phyloP scores from a whole-genome alignment of 2,113 vertebrate genomes.

The Amphiprion ocellaris region DNA sequence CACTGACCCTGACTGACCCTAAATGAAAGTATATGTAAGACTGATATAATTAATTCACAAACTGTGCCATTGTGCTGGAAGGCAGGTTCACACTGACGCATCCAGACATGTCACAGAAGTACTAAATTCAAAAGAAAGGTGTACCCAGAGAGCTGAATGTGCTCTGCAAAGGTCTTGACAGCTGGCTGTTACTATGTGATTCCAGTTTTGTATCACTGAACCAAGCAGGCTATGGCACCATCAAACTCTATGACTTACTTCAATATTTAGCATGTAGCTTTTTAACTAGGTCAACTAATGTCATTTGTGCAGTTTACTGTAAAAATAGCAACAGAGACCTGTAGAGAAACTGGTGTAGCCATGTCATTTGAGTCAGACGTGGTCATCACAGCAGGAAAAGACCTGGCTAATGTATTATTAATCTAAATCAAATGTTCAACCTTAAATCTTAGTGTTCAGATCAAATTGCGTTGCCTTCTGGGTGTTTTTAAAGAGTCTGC shows the following conservation, averaged over 20 bases:
- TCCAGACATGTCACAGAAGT: neutral
- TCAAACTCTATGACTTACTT: neutral
- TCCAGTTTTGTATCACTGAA: neutral
- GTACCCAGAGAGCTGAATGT: neutral
- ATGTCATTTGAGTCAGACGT: neutral
- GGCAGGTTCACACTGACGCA: neutral
- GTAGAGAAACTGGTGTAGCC: neutral
- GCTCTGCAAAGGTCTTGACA: neutral
- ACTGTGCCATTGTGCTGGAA: too few species aligned
- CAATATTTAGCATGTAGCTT: neutral
- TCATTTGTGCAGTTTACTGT: neutral
- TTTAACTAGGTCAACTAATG: neutral
- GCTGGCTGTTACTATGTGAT: neutral
- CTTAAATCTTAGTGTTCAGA: neutral
- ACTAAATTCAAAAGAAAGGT: neutral
- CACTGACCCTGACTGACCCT: neutral
- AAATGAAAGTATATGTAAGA: neutral
- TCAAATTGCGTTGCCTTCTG: neutral
- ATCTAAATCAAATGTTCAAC: neutral
- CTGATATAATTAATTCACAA: too few species aligned
- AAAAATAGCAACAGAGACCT: neutral
- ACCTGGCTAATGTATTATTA: neutral
- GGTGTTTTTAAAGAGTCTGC: neutral
- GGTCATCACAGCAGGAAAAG: neutral
- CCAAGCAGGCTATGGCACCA: neutral